Evolutionary conservation across 2,888 invertebrate genomes (phyloP), one percentile per base, ranked within the genome.

Genomic region (Pollenia griseotomentosa): DNA sequence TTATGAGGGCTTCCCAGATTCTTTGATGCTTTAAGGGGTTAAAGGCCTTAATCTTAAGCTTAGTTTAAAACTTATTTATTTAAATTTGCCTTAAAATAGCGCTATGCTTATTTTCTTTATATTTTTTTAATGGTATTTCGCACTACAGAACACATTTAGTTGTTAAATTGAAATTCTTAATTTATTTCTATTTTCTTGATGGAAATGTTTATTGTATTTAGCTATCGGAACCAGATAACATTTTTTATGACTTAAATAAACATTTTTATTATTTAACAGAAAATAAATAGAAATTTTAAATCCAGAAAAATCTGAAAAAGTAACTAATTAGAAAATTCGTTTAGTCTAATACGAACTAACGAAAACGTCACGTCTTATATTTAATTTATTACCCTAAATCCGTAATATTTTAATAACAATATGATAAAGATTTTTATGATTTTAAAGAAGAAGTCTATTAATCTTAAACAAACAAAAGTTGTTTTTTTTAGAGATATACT

Each of bases 331-430:
- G 14, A 14, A 51, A 82, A 66, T 74, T 19, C 4, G 4, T 66
- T 66, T 3, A 51, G 42, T 7, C 23, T 16, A 40, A 59, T 4
- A 48, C 23, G 46, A n/a, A 14, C 8, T n/a, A 61, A 61, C 10
- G 65, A 65, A 77, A 59, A 71, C 71, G 73, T 71, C 85, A 79
- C 70, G 79, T 81, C 53, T 71, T 71, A 59, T 6, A 33, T 33
- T 6, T 71, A 59, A 59, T 75, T 71, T 53, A 59, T 71, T 53
- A 42, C 19, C 40, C 65, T 83, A 86, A 86, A 86, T 79, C 83
- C 44, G 70, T 74, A 14, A 68, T 23, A 53, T 59, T 65, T 51
- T 73, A 77, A 53, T 75, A 63, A 71, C 10, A 65, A 70, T 19
- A 53, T 51, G 12, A 53, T 33, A 19, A 48, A 84, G n/a, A 46